Percentiles rank a stretch among this genome's conserved stretches.
phyloP scores from a whole-genome alignment of 2,797 vertebrate genomes.

The Centropyge bicolor region DNA sequence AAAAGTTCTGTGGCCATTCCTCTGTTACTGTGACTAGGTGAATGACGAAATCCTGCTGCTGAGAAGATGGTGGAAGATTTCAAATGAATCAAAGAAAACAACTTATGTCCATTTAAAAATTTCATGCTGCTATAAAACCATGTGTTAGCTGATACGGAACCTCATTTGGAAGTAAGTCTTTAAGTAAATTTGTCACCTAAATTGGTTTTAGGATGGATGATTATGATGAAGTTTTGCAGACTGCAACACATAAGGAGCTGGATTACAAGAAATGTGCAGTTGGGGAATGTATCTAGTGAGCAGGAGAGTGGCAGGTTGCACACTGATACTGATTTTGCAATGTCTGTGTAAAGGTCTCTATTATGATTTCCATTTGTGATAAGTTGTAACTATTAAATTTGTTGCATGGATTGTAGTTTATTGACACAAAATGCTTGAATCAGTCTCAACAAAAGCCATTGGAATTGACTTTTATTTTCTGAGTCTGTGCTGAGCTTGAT shows the following conservation, averaged over 20 bases:
- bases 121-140: neutral
- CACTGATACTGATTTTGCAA: neutral
- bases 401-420: neutral
- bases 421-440: conserved; percentile 16
- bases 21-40: neutral
- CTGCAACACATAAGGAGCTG: neutral
- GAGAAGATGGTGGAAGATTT: neutral
- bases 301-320: neutral
- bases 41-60: neutral
- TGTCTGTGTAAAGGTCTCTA: neutral
- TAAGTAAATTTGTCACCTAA: neutral
- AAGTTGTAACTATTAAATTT: neutral
- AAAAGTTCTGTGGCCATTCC: neutral
- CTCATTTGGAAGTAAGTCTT: neutral
- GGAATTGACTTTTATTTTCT: conserved; percentile 5
- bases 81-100: neutral
- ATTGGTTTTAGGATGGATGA: neutral
- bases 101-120: neutral
- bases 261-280: neutral
- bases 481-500: neutral
- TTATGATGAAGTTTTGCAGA: neutral
- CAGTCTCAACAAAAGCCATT: neutral
- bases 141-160: neutral
- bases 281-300: no score
- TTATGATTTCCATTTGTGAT: neutral